phyloP scores from a whole-genome alignment of 1,140 invertebrate genomes.

The Elymnias hypermnestra region DNA sequence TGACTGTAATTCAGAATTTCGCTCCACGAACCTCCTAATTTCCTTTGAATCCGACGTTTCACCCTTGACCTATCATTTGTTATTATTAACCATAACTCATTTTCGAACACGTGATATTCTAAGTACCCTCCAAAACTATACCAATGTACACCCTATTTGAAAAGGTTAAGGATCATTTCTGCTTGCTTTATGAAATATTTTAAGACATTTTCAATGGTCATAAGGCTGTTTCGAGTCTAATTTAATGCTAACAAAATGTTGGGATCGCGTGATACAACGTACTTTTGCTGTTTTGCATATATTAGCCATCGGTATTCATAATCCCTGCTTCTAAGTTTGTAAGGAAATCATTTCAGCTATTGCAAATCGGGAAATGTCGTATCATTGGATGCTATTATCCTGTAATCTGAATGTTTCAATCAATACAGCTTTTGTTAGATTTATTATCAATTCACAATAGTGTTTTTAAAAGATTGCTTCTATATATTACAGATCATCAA shows the following conservation, averaged over 20 bases:
- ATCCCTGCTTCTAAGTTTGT: slow-evolving; percentile 28
- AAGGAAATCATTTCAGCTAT: slow-evolving; percentile 19
- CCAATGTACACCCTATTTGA: slow-evolving; percentile 26
- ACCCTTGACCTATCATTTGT: slow-evolving; percentile 67
- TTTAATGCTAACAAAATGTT: slow-evolving; percentile 71
- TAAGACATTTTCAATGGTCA: slow-evolving; percentile 27
- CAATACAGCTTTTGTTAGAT: too few relatives aligned
- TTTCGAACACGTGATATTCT: slow-evolving; percentile 21
- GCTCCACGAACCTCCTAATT: slow-evolving; percentile 40
- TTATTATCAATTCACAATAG: too few relatives aligned
- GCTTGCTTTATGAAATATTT: slow-evolving; percentile 5
- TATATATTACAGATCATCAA: too few relatives aligned
- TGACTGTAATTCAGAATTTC: slow-evolving; percentile 7
- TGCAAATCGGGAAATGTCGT: slow-evolving; percentile 6
- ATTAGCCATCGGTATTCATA: slow-evolving; percentile 59
- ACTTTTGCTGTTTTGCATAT: slow-evolving; percentile 70
- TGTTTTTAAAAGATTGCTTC: too few relatives aligned
- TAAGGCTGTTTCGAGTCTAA: slow-evolving; percentile 33
- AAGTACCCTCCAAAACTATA: slow-evolving; percentile 11
- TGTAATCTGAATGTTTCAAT: not conserved
- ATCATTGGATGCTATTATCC: not conserved
- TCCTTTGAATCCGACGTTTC: slow-evolving; percentile 51
- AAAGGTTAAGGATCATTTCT: slow-evolving; percentile 19
- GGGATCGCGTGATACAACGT: slow-evolving; percentile 58
- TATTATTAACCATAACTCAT: slow-evolving; percentile 50